Conservation (phyloP, 2,797 vertebrate species). For the Mallotus villosus region DNA sequence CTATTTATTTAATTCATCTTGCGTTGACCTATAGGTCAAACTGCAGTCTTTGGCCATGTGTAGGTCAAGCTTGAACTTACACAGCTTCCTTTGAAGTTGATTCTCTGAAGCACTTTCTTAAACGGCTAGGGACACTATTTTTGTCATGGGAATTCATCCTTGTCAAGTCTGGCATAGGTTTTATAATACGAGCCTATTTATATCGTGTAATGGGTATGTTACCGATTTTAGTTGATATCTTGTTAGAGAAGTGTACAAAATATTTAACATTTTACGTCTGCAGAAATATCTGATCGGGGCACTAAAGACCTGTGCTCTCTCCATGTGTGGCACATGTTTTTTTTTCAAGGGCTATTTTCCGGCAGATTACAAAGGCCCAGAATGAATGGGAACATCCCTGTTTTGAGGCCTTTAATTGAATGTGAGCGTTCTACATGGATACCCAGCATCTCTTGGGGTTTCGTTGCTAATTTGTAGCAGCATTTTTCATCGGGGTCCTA, state of each 20-base stretch:
- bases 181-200: background rate
- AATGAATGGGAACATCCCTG: slow-evolving; percentile 71
- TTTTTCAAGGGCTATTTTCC: slow-evolving; percentile 69
- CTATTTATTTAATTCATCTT: slow-evolving; percentile 2
- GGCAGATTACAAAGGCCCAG: slow-evolving; percentile 66
- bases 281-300: slow-evolving; percentile 65
- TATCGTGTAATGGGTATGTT: background rate
- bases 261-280: slow-evolving; percentile 24
- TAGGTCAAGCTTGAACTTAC: background rate
- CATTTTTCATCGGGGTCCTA: slow-evolving; percentile 76
- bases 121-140: background rate
- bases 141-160: background rate
- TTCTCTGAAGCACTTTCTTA: background rate
- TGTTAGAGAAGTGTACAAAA: background rate
- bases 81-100: background rate
- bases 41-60: background rate
- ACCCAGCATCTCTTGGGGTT: slow-evolving; percentile 73
- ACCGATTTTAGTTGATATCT: background rate
- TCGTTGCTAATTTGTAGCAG: slow-evolving; percentile 81
- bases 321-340: slow-evolving; percentile 69
- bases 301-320: slow-evolving; percentile 46
- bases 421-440: slow-evolving; percentile 71
- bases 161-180: background rate
- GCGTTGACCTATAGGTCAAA: slow-evolving; percentile 10
- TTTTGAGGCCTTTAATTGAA: slow-evolving; percentile 77